Evolutionary conservation across 2,888 invertebrate species (phyloP).

Genomic region (Cosmorhoe ocellata): DNA sequence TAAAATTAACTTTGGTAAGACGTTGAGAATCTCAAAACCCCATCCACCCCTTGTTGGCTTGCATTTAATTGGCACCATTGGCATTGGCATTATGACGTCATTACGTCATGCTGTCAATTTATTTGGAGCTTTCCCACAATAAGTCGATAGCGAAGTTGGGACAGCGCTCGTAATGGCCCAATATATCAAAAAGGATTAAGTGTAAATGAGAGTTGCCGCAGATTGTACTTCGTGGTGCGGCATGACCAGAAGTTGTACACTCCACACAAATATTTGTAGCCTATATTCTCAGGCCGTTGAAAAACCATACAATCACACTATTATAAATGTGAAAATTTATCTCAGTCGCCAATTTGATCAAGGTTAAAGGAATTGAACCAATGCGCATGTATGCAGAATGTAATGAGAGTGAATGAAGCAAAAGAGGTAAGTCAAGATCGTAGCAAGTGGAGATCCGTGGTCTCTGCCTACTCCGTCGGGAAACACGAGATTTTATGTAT

Average conservation of each 20-base stretch:
- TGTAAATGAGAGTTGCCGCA: constrained; percentile 70
- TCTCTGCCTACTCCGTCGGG: too few relatives aligned
- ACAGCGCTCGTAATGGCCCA: constrained; percentile 73
- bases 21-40: neutral
- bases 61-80: constrained; percentile 26
- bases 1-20: neutral
- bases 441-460: too few relatives aligned
- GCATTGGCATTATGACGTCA: constrained; percentile 30
- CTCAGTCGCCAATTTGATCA: too few relatives aligned
- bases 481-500: too few relatives aligned
- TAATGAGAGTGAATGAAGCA: too few relatives aligned
- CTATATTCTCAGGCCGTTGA: too few relatives aligned
- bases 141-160: constrained; percentile 57
- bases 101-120: constrained; percentile 35
- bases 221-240: constrained; percentile 65
- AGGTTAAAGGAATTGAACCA: too few relatives aligned
- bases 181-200: constrained; percentile 79
- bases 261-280: too few relatives aligned
- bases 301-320: too few relatives aligned
- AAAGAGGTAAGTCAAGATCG: too few relatives aligned
- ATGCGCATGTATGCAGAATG: too few relatives aligned
- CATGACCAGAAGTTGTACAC: constrained; percentile 51
- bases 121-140: constrained; percentile 66
- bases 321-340: too few relatives aligned
- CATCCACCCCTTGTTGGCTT: neutral